Evolutionary conservation across 2,888 invertebrate species (phyloP).

Genomic region (Drosophila quinaria): DNA sequence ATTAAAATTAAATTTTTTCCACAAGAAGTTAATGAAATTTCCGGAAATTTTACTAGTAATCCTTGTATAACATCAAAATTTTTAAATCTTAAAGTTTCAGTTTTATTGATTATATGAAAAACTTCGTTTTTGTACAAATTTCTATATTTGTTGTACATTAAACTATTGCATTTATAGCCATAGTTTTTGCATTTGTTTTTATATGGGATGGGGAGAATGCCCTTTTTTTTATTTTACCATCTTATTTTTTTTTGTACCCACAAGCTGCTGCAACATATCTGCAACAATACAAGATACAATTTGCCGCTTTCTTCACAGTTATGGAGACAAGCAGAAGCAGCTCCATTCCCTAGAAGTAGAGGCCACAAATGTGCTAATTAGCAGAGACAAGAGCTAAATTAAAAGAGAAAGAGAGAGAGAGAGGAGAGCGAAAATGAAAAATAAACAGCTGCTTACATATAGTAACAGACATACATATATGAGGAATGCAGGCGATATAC

Average conservation of each 20-base stretch:
- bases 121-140: no score
- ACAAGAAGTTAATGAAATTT: no score
- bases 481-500: conserved; percentile 65
- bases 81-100: no score
- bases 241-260: conserved; percentile 16
- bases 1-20: no score
- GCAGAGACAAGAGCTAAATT: conserved; percentile 62
- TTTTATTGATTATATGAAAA: no score
- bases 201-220: not conserved
- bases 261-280: conserved; percentile 52
- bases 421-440: conserved; percentile 4
- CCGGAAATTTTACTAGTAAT: no score
- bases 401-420: not conserved
- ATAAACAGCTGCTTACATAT: conserved; percentile 44
- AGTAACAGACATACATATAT: conserved; percentile 6
- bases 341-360: conserved; percentile 39
- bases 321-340: conserved; percentile 6
- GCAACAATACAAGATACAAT: conserved; percentile 49
- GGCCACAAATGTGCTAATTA: conserved; percentile 75
- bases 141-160: no score
- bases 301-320: conserved; percentile 30
- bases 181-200: not conserved
- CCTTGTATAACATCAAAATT: no score
- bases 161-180: no score
- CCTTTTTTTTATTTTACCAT: no score